Conservation (phyloP, 2,113 vertebrate species). For the Scomber colias region DNA sequence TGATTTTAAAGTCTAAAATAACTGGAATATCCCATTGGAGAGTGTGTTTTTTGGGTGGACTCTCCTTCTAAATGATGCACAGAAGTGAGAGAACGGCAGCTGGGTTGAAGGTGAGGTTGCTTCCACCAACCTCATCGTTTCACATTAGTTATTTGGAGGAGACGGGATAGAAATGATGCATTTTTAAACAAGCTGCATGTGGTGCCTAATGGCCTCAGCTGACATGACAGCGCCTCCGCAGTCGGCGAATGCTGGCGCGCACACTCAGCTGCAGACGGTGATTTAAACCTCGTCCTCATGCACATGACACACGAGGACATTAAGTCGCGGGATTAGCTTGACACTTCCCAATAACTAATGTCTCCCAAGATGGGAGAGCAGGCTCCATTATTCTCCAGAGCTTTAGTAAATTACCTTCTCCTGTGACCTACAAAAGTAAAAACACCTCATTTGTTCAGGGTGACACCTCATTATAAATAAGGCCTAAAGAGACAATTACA, state of each 20-base stretch:
- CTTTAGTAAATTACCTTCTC: conserved; percentile 70
- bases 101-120: conserved; percentile 21
- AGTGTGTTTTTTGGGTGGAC: neutral
- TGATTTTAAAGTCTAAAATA: neutral
- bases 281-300: conserved; percentile 40
- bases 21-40: neutral
- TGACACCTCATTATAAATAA: conserved; percentile 70
- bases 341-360: conserved; percentile 72
- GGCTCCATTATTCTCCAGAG: conserved; percentile 74
- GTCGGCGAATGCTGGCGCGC: neutral
- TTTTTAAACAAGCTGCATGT: conserved; percentile 43
- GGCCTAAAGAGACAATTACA: conserved; percentile 47
- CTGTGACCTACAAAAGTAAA: conserved; percentile 65
- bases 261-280: conserved; percentile 31
- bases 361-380: conserved; percentile 49
- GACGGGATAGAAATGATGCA: conserved; percentile 37
- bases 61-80: conserved; percentile 10
- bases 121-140: conserved; percentile 23
- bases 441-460: conserved; percentile 66
- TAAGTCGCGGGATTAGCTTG: conserved; percentile 64
- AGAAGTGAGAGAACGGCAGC: neutral
- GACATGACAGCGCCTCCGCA: conserved; percentile 29
- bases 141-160: conserved; percentile 37
- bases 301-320: conserved; percentile 64
- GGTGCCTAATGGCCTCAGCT: conserved; percentile 43